Evolutionary conservation across 2,113 vertebrate genomes (phyloP), one percentile per base, ranked within the genome.

Genomic region (Poecilia latipinna): DNA sequence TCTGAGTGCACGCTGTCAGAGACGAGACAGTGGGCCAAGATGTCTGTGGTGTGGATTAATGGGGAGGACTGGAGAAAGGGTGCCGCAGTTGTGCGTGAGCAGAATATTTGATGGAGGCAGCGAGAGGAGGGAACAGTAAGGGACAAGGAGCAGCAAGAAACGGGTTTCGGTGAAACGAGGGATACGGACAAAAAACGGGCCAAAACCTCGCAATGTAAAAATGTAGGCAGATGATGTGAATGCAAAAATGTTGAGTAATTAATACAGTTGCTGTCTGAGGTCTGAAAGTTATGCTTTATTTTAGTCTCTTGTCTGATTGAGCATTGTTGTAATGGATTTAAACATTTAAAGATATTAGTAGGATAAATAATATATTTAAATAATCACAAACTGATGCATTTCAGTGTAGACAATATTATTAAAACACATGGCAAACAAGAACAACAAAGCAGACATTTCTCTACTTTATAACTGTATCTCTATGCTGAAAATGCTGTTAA

Each of bases 31-130:
- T 91, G 94, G 93, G 94, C 93, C 94, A 93, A 94, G 94, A 93
- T 91, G 79, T 94, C 89, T 93, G 93, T 93, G 95, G 94, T 94
- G 94, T 92, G 93, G 96, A 95, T 96, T 94, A 96, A 95, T 95
- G 95, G 95, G 91, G 94, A 92, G 94, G 94, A 94, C 94, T 95
- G 96, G 93, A 95, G 95, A 95, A 92, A 75, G 70, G 90, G 88
- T 96, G 96, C 95, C 90, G 95, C 96, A 97, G 96, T 95, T 95
- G 90, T 91, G 94, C 95, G 96, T 96, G 96, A 95, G 96, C 93
- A 82, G 97, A 96, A 97, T 98, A 87, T 95, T 78, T 88, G 88
- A 89, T 89, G 85, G 74, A 80, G 82, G 67, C 80, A 82, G 81
- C 11, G 62, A 90, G 90, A 87, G 88, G 86, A 87, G 83, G 88